Evolutionary conservation across 2,797 vertebrate species (phyloP), one percentile per base, ranked within the genome.

Genomic region (Amblyopsis hoosieri): DNA sequence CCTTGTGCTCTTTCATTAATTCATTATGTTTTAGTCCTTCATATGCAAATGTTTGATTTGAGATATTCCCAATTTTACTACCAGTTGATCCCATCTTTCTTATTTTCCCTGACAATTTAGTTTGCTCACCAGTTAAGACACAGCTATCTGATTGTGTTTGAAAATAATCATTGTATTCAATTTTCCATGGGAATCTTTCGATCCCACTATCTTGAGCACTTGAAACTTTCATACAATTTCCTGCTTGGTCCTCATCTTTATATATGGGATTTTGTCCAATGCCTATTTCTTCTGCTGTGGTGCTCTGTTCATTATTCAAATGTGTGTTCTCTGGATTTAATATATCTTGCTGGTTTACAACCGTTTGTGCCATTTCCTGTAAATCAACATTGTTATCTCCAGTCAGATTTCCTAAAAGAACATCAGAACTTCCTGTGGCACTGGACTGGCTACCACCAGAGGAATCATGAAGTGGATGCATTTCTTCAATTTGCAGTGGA

Each of bases 121-220:
- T 42, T 13, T 14, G 19, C 45, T 63, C 52, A 14, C 13, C 15
- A 31, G 11, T 14, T 14, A n/a, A 45, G 8, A 42, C 31, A 56
- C n/a, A 7, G 45, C 56, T 56, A 52, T 73, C 73, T 68, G 55
- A 65, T 23, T 57, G 54, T 31, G 31, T 60, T 64, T 70, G 55
- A 15, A 37, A 42, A 66, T 6, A 15, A 9, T 46, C 4, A 0
- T 4, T 46, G 3, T 49, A 54, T 46, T 50, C 1, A 49, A 11
- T 1, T 65, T 70, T 23, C 62, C 19, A 47, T n/a, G 47, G 7
- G 14, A 37, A 3, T 51, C 3, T 57, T 1, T 62, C 46, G 17
- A 57, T 53, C 4, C 42, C 55, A 19, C 13, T 33, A 57, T 60
- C n/a, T 64, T 57, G 66, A 57, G 1, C n/a, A 12, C 23, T 29